Percentiles rank a stretch among this genome's conserved stretches.
Evolutionary conservation across 2,797 vertebrate species (phyloP).

Genomic region (Premnoplex brunnescens): DNA sequence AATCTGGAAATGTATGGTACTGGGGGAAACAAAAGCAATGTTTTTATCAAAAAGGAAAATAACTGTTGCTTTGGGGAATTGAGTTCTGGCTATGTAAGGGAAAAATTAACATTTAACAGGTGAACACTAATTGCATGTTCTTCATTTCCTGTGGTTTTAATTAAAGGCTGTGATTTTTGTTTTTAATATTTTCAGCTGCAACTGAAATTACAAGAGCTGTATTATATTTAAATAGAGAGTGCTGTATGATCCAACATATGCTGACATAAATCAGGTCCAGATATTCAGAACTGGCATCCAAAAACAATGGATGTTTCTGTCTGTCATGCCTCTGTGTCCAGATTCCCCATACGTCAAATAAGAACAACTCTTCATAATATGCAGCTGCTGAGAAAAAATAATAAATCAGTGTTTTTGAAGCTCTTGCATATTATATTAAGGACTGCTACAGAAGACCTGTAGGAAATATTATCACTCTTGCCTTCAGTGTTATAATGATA

Average conservation of each 20-base stretch:
- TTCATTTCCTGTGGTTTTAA: neutral
- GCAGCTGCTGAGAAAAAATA: neutral
- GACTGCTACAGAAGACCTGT: neutral
- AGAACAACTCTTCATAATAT: neutral
- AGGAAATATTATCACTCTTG: neutral
- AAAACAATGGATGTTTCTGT: neutral
- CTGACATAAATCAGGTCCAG: neutral
- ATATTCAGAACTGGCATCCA: neutral
- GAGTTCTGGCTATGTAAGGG: neutral
- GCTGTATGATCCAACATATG: neutral
- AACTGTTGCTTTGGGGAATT: neutral
- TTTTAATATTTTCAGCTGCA: neutral
- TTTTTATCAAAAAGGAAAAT: neutral
- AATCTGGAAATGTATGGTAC: neutral
- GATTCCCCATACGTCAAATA: neutral
- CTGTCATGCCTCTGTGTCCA: neutral
- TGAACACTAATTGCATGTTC: neutral
- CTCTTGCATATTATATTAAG: neutral
- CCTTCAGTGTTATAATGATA: neutral
- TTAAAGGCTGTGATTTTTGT: neutral
- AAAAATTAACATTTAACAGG: constrained; percentile 3
- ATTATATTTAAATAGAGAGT: neutral
- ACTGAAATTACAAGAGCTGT: neutral
- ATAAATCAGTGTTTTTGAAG: neutral
- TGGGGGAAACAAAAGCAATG: neutral